Conservation (phyloP, 2,888 invertebrate genomes). For the Athalia rosae region DNA sequence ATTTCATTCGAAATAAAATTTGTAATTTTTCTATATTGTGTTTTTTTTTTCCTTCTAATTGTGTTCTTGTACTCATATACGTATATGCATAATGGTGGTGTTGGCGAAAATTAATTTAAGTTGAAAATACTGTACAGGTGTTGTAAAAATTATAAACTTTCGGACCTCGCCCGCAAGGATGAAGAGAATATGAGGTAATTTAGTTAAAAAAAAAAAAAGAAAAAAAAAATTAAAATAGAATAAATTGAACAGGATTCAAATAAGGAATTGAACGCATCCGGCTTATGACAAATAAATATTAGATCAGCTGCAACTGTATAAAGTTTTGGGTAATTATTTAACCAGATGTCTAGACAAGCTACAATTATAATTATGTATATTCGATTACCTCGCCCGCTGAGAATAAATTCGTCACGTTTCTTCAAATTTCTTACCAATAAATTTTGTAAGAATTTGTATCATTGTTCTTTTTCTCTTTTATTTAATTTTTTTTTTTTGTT, state of each 20-base stretch:
- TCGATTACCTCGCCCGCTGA: constrained; percentile 71
- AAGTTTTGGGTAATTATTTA: constrained; percentile 42
- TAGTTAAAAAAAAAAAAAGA: background rate
- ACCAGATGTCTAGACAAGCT: constrained; percentile 62
- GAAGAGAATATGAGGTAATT: background rate
- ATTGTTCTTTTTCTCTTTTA: background rate
- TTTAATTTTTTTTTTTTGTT: background rate
- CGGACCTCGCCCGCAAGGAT: constrained; percentile 45
- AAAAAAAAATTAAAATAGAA: background rate
- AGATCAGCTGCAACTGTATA: constrained; percentile 46
- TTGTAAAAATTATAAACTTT: background rate
- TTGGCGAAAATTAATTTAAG: too few species aligned
- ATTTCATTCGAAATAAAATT: constrained; percentile 12
- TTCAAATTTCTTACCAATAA: constrained; percentile 47
- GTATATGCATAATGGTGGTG: too few species aligned
- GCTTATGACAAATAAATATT: constrained; percentile 47
- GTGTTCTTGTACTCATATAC: too few species aligned
- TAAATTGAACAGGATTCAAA: background rate
- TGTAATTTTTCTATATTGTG: constrained; percentile 26
- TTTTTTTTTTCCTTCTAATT: too few species aligned
- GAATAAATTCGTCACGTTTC: constrained; percentile 60
- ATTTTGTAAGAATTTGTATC: constrained; percentile 45
- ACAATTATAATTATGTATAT: constrained; percentile 67
- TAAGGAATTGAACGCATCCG: background rate
- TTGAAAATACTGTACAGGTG: background rate